Base-by-base conservation (phyloP, 1,140 invertebrate genomes). In the Hycleus phaleratus region DNA sequence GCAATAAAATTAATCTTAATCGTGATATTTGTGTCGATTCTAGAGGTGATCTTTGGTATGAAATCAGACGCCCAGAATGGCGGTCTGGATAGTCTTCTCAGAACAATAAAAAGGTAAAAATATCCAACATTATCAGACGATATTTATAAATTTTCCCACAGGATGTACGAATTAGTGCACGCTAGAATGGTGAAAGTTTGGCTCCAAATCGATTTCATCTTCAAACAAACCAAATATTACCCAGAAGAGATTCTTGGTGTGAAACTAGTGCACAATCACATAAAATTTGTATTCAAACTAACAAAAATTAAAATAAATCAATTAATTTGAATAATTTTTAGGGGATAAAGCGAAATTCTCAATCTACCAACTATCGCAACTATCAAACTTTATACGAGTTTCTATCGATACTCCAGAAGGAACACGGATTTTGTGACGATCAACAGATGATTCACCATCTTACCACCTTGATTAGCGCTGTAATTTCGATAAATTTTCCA, bases 51-150 rank as follows among this genome's bases (percentile, higher is more conserved):
- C 11, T 26, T 60, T 2, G 61, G 61, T 3, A 26, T 26, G 4
- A 56, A 57, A 57, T 46, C 58, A 6, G 46, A 57, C 43, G 58
- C 61, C 3, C 61, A 63, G 47, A 32, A 46, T 18, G 61, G 58
- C 12, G 48, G 56, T 24, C 3, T 57, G 2, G 49, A 60, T 38
- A 48, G 46, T 10, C 46, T 63, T 47, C 25, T 59, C 3, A 12
- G 18, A 10, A 24, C 26, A 38, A 38, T 55, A 4, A 40, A 46
- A n/a, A 59, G 56, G 57, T 59, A 12, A 25, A 26, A 38, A 32
- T 1, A 7, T 10, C 45, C 12, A 6, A 52, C 10, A 38, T 39
- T 8, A 38, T 38, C 12, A 7, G 18, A 18, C 18, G 18, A 18
- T 18, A 18, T 18, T 18, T 18, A 18, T 18, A 18, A 18, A 18